phyloP scores from a whole-genome alignment of 2,113 vertebrate species.

The Chauna torquata region DNA sequence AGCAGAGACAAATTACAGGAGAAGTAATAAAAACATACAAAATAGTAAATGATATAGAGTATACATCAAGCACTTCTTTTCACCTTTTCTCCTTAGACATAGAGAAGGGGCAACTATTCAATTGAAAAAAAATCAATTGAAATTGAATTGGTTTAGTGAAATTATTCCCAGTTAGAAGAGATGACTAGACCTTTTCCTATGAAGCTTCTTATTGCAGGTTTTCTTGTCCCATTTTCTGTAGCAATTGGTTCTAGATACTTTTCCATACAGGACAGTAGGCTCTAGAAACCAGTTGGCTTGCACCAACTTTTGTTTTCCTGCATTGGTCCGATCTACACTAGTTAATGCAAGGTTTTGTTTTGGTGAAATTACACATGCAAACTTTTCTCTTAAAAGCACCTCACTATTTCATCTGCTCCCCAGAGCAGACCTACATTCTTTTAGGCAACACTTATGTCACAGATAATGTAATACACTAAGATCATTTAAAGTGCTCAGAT shows the following conservation, averaged over 20 bases:
- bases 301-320: neutral
- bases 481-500: neutral
- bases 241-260: neutral
- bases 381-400: neutral
- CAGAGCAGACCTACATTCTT: neutral
- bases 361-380: neutral
- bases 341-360: neutral
- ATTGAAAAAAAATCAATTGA: neutral
- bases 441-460: neutral
- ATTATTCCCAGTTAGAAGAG: neutral
- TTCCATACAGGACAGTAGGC: neutral
- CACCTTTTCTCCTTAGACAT: neutral
- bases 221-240: neutral
- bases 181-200: neutral
- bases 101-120: neutral
- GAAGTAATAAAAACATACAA: slow-evolving; percentile 42
- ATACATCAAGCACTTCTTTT: neutral
- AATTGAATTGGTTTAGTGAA: neutral
- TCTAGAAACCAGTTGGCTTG: neutral
- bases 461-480: neutral
- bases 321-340: neutral
- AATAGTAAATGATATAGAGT: neutral
- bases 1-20: slow-evolving; percentile 8
- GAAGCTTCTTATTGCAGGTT: neutral
- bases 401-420: neutral